Evolutionary conservation across 1,140 invertebrate species (phyloP).

Genomic region (Heliconius eleuchia): DNA sequence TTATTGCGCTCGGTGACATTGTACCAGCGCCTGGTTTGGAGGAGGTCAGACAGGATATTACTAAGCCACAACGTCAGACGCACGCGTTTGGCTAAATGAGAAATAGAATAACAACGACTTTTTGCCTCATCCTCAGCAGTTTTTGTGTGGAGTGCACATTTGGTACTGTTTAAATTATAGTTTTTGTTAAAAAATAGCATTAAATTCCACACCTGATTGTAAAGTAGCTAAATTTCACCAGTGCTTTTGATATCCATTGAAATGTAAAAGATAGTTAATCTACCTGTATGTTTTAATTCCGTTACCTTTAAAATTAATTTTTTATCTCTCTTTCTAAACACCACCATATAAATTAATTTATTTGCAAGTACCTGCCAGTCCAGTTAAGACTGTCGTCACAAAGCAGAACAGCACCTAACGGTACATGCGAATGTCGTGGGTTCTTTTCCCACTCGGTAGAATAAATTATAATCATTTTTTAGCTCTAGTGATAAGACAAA

Average conservation of each 20-base stretch:
- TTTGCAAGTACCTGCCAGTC: no score
- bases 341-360: neutral
- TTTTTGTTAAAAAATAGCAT: neutral
- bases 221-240: neutral
- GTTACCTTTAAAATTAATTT: neutral
- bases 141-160: neutral
- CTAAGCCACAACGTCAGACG: slow-evolving; percentile 66
- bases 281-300: neutral
- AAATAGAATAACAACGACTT: slow-evolving; percentile 55
- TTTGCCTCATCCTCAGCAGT: slow-evolving; percentile 22
- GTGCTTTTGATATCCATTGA: neutral
- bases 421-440: no score
- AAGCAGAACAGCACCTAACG: no score
- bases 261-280: neutral
- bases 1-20: slow-evolving; percentile 46
- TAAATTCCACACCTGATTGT: neutral
- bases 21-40: slow-evolving; percentile 43
- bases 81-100: slow-evolving; percentile 71
- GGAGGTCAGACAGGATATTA: slow-evolving; percentile 75
- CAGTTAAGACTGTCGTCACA: no score
- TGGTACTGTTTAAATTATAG: neutral
- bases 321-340: no score
- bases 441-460: no score
- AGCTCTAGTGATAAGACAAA: no score
- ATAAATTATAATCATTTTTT: no score